Evolutionary conservation across 1,140 invertebrate species (phyloP).

Genomic region (Metopolophium dirhodum): DNA sequence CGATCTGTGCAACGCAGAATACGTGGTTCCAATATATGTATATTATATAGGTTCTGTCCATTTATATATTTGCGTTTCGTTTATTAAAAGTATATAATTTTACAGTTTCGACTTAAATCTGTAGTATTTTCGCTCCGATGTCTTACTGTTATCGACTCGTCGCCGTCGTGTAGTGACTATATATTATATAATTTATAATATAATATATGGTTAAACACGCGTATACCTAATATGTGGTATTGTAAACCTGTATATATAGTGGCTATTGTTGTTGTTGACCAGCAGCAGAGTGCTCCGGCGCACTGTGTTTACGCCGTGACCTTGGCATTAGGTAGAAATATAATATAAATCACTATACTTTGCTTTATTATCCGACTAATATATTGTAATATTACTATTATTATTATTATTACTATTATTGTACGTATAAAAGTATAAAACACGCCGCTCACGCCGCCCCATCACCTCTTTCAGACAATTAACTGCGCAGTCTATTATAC

Average conservation of each 20-base stretch:
- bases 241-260: neutral
- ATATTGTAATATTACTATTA: conserved; percentile 17
- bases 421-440: neutral
- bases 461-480: conserved; percentile 5
- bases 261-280: conserved; percentile 17
- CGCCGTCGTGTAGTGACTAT: neutral
- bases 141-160: too few species aligned
- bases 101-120: too few species aligned
- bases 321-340: conserved; percentile 33
- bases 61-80: neutral
- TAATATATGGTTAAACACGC: neutral
- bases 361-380: conserved; percentile 33
- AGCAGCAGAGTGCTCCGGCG: neutral
- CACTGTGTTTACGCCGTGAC: neutral
- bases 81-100: neutral
- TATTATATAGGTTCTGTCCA: neutral
- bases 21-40: neutral
- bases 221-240: neutral
- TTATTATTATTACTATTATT: neutral
- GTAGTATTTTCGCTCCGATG: too few species aligned
- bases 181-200: neutral
- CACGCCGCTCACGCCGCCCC: neutral
- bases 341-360: conserved; percentile 40
- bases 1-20: neutral
- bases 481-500: neutral